Percentiles rank a stretch among this genome's conserved stretches.
Conservation (phyloP, 1,140 invertebrate species). For the Delia radicum region DNA sequence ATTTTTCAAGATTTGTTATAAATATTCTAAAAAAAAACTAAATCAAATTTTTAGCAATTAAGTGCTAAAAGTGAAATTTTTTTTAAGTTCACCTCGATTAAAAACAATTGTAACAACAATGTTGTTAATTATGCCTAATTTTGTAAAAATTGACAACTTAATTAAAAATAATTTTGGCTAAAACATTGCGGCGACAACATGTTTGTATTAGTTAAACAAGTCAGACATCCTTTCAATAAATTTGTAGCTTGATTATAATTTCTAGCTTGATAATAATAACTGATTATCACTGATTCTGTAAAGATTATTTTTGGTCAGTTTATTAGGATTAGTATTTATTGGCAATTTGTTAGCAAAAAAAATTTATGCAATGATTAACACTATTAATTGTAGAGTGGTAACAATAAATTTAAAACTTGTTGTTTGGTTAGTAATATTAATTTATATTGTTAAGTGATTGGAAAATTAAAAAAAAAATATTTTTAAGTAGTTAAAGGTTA, state of each 20-base stretch:
- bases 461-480: background rate
- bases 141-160: slow-evolving; percentile 5
- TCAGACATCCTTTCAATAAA: background rate
- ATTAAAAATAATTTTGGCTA: slow-evolving; percentile 5
- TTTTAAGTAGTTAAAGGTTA: background rate
- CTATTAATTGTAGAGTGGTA: background rate
- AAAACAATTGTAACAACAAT: background rate
- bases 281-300: too few relatives aligned
- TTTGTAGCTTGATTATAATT: background rate
- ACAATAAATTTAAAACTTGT: background rate
- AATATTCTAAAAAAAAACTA: too few relatives aligned
- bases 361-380: background rate
- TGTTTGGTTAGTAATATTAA: background rate
- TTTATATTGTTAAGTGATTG: background rate
- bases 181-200: background rate
- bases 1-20: too few relatives aligned
- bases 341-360: background rate
- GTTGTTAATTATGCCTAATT: slow-evolving; percentile 17
- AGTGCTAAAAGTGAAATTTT: background rate
- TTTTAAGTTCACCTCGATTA: background rate
- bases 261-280: background rate
- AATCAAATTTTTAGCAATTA: background rate
- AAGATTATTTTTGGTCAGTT: background rate
- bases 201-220: background rate
- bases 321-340: background rate